Percentiles rank a stretch among this genome's conserved stretches.
phyloP scores from a whole-genome alignment of 2,113 vertebrate genomes.

The Cranoglanis bouderius region DNA sequence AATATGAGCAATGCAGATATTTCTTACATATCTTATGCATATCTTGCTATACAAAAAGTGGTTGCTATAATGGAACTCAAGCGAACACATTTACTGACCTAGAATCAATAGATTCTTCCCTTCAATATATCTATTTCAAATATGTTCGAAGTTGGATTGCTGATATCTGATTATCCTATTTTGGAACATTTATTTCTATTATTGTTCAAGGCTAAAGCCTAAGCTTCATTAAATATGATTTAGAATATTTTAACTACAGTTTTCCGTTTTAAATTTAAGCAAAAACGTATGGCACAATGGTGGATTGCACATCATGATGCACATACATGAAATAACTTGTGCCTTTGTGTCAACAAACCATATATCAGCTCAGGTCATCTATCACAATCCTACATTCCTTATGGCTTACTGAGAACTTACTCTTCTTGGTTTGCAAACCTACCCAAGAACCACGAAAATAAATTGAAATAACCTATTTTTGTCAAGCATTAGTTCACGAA shows the following conservation, averaged over 20 bases:
- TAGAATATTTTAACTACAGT: background rate
- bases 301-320: conserved; percentile 26
- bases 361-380: conserved; percentile 68
- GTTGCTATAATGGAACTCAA: background rate
- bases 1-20: background rate
- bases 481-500: background rate
- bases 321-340: conserved; percentile 64
- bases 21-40: background rate
- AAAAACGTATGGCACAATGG: background rate
- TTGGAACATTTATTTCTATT: background rate
- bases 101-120: background rate
- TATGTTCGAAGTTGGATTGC: background rate
- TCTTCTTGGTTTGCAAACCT: background rate
- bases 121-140: background rate
- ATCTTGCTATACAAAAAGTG: background rate
- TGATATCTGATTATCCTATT: background rate
- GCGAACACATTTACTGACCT: background rate
- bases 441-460: background rate
- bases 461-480: background rate
- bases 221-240: background rate
- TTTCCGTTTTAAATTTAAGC: conserved; percentile 22
- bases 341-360: conserved; percentile 70
- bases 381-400: conserved; percentile 68
- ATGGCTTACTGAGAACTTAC: conserved; percentile 44
- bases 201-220: background rate